Conservation (phyloP, 2,113 vertebrate genomes). For the Oreotragus oreotragus region DNA sequence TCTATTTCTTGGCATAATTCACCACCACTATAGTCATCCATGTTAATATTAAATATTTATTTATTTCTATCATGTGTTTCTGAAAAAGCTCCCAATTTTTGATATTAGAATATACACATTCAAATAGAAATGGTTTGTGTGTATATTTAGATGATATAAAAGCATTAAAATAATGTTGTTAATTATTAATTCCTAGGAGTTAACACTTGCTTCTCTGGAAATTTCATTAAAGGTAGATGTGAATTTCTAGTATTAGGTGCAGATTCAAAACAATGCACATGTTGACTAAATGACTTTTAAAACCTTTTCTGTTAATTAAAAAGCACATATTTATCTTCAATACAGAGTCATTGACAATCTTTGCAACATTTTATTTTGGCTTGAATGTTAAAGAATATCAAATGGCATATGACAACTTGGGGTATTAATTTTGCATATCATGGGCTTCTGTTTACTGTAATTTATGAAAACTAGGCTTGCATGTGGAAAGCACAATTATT, state of each 20-base stretch:
- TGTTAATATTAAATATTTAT: not conserved
- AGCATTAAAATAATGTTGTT: not conserved
- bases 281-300: not conserved
- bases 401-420: not conserved
- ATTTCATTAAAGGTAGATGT: not conserved
- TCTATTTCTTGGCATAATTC: not conserved
- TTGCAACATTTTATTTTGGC: not conserved
- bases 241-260: not conserved
- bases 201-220: not conserved
- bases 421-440: not conserved
- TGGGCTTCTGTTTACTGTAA: not conserved
- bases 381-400: not conserved
- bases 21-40: not conserved
- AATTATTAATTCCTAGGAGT: not conserved
- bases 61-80: not conserved
- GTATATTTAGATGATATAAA: not conserved
- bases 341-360: not conserved
- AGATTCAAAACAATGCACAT: not conserved
- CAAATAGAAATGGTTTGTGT: not conserved
- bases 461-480: not conserved
- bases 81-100: not conserved
- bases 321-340: constrained; percentile 6
- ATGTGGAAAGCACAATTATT: not conserved
- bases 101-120: not conserved
- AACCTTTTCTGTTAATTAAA: not conserved